Evolutionary conservation across 1,140 invertebrate species (phyloP).

Genomic region (Trypoxylus dichotomus): DNA sequence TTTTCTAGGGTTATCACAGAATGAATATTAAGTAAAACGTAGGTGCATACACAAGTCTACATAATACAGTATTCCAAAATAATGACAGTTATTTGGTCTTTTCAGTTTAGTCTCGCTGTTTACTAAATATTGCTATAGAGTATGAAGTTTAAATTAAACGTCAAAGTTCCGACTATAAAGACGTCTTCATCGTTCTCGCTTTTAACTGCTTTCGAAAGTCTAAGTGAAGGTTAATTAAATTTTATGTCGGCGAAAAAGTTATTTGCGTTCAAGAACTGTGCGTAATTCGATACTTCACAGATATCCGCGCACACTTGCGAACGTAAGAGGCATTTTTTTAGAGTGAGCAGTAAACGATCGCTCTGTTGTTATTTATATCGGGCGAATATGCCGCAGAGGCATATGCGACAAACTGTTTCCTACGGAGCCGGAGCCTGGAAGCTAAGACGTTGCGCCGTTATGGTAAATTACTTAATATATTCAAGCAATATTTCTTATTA

Average conservation of each 20-base stretch:
- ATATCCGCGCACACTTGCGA: background rate
- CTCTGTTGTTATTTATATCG: background rate
- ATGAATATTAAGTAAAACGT: too few species aligned
- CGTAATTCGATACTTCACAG: background rate
- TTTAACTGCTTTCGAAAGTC: background rate
- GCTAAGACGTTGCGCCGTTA: constrained; percentile 3
- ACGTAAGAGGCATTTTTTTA: background rate
- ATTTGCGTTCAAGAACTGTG: background rate
- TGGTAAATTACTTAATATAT: constrained; percentile 49
- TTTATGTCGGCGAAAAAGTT: background rate
- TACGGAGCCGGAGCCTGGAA: background rate
- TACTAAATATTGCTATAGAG: background rate
- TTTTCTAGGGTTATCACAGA: too few species aligned
- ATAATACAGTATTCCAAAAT: background rate
- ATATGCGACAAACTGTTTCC: background rate
- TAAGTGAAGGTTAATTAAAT: background rate
- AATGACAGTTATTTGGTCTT: background rate
- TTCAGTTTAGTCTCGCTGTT: background rate
- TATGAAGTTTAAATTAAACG: constrained; percentile 18
- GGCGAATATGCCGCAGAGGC: background rate
- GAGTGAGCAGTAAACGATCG: background rate
- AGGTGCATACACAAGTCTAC: too few species aligned
- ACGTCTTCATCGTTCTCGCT: constrained; percentile 6
- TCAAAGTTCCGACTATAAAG: background rate
- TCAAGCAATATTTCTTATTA: constrained; percentile 53